phyloP scores from a whole-genome alignment of 1,140 invertebrate genomes.

The Leptinotarsa undecemlineata region DNA sequence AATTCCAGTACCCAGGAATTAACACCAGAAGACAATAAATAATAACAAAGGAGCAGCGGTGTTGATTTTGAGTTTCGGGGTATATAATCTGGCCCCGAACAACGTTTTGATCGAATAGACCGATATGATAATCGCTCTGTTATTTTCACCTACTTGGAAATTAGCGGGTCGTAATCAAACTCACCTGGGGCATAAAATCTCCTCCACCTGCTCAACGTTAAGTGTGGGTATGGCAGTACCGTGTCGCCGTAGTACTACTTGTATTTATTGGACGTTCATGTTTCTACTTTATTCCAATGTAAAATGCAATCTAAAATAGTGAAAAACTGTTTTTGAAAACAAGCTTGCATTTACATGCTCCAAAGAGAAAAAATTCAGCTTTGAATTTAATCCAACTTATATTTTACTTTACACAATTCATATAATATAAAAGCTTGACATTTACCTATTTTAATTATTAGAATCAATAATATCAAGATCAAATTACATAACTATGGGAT shows the following conservation, averaged over 20 bases:
- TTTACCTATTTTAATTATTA: no score
- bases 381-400: no score
- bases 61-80: conserved; percentile 46
- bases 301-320: no score
- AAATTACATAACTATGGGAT: no score
- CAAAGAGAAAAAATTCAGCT: no score
- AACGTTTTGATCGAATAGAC: conserved; percentile 16
- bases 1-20: neutral
- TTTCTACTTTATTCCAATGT: no score
- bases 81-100: conserved; percentile 41
- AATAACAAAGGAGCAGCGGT: conserved; percentile 42
- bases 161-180: conserved; percentile 47
- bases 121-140: conserved; percentile 52
- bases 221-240: neutral
- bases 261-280: neutral
- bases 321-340: no score
- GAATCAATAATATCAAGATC: no score
- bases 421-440: no score
- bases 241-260: neutral
- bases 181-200: conserved; percentile 37
- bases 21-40: conserved; percentile 38
- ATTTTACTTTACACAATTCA: no score
- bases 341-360: no score
- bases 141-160: conserved; percentile 53
- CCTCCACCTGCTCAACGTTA: conserved; percentile 37